Base-by-base conservation (phyloP, 2,797 vertebrate species). In the Monodelphis domestica region DNA sequence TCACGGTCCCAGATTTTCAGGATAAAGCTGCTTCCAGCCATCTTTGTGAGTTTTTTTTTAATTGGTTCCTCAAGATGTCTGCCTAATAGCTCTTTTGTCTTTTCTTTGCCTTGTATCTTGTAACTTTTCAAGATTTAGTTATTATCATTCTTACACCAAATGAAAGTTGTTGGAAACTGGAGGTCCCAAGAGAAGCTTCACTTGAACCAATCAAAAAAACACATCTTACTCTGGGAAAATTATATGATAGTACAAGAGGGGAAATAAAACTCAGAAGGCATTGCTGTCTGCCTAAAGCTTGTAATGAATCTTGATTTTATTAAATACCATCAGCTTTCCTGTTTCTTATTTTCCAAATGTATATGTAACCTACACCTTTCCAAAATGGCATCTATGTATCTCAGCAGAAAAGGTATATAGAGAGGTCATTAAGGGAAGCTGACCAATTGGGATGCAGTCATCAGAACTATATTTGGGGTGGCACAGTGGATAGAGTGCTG, bases 1-100 rank as follows among this genome's bases (percentile, higher is more conserved):
- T 96, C 94, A 94, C 57, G 97, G 95, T 91, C 97, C 95, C 92
- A 94, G 93, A 91, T 91, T 96, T 10, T 0, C 91, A 89, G 91
- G 54, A 78, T 96, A 94, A 97, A 95, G 94, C n/a, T 96, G 89
- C 56, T 59, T 88, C 52, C 84, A 89, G 54, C 91, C 12, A 54
- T 89, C 89, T 94, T 78, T 88, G 91, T 93, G 93, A 70, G 51
- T 29, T 38, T 57, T 93, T 53, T 93, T 70, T 56, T 28, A 15
- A 59, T 84, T 84, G 70, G 90, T 94, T 92, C 5, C 12, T 94
- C 88, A 84, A 95, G 93, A 84, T 54, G 91, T 97, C 63, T 88
- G 50, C 7, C 89, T 55, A 96, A 95, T 92, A 88, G 89, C 90
- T 45, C 87, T 93, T 57, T 94, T 53, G 33, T 38, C 45, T 93